phyloP scores from a whole-genome alignment of 2,888 invertebrate genomes.

The Ptycholaimellus sp. region DNA sequence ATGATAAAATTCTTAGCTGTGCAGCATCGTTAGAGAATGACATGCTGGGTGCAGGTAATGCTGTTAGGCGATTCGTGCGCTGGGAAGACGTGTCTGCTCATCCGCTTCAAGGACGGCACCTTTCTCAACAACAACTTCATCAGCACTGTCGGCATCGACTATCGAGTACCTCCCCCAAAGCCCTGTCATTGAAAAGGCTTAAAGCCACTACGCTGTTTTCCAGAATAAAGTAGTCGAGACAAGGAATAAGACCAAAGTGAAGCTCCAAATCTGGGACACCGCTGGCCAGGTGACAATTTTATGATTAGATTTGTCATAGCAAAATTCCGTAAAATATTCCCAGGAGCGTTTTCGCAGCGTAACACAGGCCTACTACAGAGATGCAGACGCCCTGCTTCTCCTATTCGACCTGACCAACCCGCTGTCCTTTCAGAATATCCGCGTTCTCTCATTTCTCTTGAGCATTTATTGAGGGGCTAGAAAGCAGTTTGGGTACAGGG shows the following conservation, averaged over 20 bases:
- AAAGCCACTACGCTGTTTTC: slow-evolving; percentile 13
- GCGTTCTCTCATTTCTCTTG: slow-evolving; percentile 30
- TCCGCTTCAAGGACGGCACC: slow-evolving; percentile 73
- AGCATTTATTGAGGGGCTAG: slow-evolving; percentile 4
- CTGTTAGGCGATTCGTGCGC: slow-evolving; percentile 80
- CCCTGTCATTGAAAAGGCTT: slow-evolving; percentile 1
- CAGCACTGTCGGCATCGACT: slow-evolving; percentile 87
- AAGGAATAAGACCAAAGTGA: slow-evolving; percentile 46
- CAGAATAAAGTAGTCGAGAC: slow-evolving; percentile 36
- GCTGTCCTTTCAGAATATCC: slow-evolving; percentile 77
- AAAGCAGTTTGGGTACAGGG: too few species aligned
- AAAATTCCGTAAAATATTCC: too few species aligned
- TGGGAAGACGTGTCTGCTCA: slow-evolving; percentile 78
- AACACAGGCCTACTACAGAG: slow-evolving; percentile 76
- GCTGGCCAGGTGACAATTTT: slow-evolving; percentile 73
- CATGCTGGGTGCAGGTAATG: slow-evolving; percentile 73
- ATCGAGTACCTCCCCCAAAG: slow-evolving; percentile 53
- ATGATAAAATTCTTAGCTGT: too few species aligned
- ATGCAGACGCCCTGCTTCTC: slow-evolving; percentile 69
- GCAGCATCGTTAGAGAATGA: too few species aligned
- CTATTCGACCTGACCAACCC: slow-evolving; percentile 86
- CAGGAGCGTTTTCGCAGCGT: slow-evolving; percentile 67
- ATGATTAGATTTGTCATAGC: too few species aligned
- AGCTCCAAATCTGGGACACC: slow-evolving; percentile 86
- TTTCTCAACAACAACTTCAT: slow-evolving; percentile 83